Base-by-base conservation (phyloP, 1,140 invertebrate genomes). In the Trichonephila inaurata region DNA sequence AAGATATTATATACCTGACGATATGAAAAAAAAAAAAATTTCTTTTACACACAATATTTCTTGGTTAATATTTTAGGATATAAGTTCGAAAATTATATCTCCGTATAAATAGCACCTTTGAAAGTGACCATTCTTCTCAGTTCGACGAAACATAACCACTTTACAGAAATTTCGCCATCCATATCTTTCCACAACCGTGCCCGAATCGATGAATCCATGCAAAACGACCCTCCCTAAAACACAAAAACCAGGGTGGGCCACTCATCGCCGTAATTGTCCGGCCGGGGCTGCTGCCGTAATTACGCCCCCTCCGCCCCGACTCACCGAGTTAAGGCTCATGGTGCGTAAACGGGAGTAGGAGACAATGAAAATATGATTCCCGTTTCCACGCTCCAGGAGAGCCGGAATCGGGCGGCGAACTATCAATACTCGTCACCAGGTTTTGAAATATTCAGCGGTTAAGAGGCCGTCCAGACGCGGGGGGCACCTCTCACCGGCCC, bases 371-470 rank as follows among this genome's bases (percentile, higher is more conserved):
- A 61, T 85, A 85, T 85, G 83, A 85, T 85, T 85, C 83, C 83
- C 83, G 83, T 64, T 88, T 88, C 62, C 86, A 88, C 83, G 83
- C 21, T 85, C 28, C 21, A 10, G 21, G 21, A 60, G 83, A 14
- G 10, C 83, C 83, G 44, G 83, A 85, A 85, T 83, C 81, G 81
- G 81, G 28, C 81, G 81, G 28, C 64, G 2, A 28, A 89, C 88
- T 60, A 89, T 89, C 69, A 60, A 89, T 89, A 89, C 88, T 58
- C 88, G 69, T 89, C 88, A 77, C 64, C 88, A 89, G 88, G 19
- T 89, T 8, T n/a, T 89, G 7, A 89, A 89, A 89, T 72, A 89
- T 89, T 89, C n/a, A 88, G 21, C 16, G 58, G 86, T 33, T 8
- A 77, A 72, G 62, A 66, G 86, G 62, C n/a, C 1, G 60, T 19